A percentile compares a stretch with the other conserved stretches of the same genome.
Conservation (phyloP, 2,888 invertebrate species). For the Pyrochroa serraticornis region DNA sequence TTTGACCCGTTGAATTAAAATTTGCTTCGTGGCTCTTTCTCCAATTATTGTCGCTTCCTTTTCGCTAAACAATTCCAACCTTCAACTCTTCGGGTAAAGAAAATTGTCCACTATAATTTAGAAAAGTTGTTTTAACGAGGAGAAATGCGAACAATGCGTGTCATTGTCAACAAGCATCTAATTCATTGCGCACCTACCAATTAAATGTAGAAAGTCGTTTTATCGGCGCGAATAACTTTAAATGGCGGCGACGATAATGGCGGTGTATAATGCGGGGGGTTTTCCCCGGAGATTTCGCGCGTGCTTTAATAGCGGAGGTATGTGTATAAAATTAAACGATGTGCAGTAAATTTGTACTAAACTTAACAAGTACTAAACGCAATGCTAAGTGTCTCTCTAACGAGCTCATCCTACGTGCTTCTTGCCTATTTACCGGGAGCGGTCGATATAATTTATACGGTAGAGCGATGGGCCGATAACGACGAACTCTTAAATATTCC, state of each 20-base stretch:
- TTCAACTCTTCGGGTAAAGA: too few relatives aligned
- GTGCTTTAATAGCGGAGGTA: constrained; percentile 27
- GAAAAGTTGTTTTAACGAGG: neutral
- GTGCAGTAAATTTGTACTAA: constrained; percentile 42
- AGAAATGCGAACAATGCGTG: constrained; percentile 9
- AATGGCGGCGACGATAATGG: constrained; percentile 9
- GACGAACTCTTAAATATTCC: too few relatives aligned
- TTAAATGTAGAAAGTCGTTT: constrained; percentile 19
- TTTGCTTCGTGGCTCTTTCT: too few relatives aligned
- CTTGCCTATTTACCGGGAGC: neutral
- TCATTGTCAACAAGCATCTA: constrained; percentile 5
- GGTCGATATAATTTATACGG: constrained; percentile 10
- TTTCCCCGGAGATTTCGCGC: constrained; percentile 7
- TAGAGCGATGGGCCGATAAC: too few relatives aligned
- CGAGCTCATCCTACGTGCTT: constrained; percentile 32
- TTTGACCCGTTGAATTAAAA: too few relatives aligned
- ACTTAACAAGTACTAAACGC: constrained; percentile 43
- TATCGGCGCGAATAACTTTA: constrained; percentile 20
- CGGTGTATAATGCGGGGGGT: constrained; percentile 10
- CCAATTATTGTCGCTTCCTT: too few relatives aligned
- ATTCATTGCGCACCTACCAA: constrained; percentile 9
- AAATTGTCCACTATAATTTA: too few relatives aligned
- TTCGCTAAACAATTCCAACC: too few relatives aligned
- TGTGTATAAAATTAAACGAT: constrained; percentile 39
- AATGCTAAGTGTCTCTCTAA: constrained; percentile 38